Evolutionary conservation across 2,797 vertebrate genomes (phyloP).

Genomic region (Rhinoraja longicauda): DNA sequence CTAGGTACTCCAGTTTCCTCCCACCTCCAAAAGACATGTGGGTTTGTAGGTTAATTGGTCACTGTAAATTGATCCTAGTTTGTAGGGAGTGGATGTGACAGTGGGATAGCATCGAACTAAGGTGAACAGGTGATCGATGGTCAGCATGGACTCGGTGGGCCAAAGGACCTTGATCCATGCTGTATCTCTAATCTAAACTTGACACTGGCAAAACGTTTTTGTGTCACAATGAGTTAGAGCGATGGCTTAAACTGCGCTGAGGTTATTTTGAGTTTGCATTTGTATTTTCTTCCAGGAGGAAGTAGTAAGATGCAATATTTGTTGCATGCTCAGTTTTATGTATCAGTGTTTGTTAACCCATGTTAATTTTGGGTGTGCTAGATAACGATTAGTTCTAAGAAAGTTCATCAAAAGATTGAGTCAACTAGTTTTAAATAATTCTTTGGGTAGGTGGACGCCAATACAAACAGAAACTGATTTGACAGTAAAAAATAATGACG

Average conservation of each 20-base stretch:
- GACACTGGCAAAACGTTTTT: background rate
- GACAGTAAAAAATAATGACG: background rate
- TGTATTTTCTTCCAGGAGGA: background rate
- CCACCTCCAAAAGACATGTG: too few relatives aligned
- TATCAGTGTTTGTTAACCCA: background rate
- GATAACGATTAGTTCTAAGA: slow-evolving; percentile 9
- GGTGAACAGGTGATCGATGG: too few relatives aligned
- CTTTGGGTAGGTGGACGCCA: background rate
- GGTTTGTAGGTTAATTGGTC: too few relatives aligned
- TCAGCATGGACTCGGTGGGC: too few relatives aligned
- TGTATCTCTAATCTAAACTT: background rate
- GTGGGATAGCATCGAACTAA: too few relatives aligned
- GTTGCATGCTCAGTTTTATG: background rate
- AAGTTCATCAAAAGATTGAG: background rate
- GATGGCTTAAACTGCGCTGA: background rate
- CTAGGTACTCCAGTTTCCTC: too few relatives aligned
- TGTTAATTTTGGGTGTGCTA: background rate
- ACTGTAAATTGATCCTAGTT: too few relatives aligned
- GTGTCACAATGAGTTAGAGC: background rate
- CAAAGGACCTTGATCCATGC: too few relatives aligned
- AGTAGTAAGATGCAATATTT: background rate
- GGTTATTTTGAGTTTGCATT: background rate
- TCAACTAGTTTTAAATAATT: background rate
- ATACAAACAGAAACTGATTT: background rate
- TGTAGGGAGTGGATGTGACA: too few relatives aligned